A percentile compares a stretch with the other conserved stretches of the same genome.
Evolutionary conservation across 1,140 invertebrate genomes (phyloP).

Genomic region (Mactra quadrangularis): DNA sequence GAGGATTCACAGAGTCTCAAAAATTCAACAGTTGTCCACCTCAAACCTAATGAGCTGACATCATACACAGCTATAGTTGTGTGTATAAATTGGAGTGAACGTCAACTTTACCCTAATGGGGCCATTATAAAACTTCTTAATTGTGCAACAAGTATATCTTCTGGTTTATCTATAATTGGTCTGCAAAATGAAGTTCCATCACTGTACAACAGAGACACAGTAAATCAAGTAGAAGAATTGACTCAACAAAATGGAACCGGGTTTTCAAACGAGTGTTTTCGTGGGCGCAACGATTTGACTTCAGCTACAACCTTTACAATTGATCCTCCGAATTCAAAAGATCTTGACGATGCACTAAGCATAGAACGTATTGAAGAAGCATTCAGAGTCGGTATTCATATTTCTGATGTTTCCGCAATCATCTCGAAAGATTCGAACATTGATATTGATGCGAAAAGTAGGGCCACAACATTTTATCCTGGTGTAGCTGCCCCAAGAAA

Average conservation of each 20-base stretch:
- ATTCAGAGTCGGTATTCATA: conserved; percentile 77
- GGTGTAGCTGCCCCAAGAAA: conserved; percentile 73
- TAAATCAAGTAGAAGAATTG: conserved; percentile 2
- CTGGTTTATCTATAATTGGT: conserved; percentile 36
- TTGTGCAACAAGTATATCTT: conserved; percentile 4
- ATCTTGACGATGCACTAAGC: conserved; percentile 99
- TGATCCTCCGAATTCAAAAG: conserved; percentile 98
- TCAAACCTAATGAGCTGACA: conserved; percentile 21
- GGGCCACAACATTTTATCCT: conserved; percentile 80
- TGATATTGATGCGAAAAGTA: conserved; percentile 78
- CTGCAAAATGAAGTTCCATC: conserved; percentile 50
- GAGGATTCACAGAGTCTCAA: not conserved
- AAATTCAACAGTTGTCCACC: conserved; percentile 11
- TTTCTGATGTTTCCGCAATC: conserved; percentile 81
- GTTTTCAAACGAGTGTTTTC: not conserved
- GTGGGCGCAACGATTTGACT: conserved; percentile 87
- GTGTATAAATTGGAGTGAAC: conserved; percentile 34
- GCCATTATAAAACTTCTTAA: conserved; percentile 44
- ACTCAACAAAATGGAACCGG: conserved; percentile 24
- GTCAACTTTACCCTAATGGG: conserved; percentile 51
- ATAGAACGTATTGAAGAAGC: conserved; percentile 61
- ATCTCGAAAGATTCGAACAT: conserved; percentile 70
- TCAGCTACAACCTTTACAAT: conserved; percentile 90
- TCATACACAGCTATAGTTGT: conserved; percentile 42
- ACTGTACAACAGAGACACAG: conserved; percentile 37